Conservation (phyloP, 2,113 vertebrate genomes). For the Laticauda colubrina region DNA sequence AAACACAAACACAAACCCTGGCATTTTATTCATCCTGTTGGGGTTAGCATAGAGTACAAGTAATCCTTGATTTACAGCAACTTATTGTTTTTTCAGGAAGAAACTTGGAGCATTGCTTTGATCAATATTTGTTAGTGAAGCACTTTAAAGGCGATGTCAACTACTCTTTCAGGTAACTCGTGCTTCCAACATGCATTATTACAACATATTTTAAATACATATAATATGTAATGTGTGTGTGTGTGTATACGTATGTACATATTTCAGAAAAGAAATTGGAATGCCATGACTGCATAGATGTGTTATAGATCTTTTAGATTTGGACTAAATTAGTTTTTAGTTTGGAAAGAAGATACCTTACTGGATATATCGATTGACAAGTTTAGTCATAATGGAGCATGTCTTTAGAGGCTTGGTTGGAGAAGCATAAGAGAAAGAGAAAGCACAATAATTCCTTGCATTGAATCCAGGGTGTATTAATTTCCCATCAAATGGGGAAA, state of each 20-base stretch:
- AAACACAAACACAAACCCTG: not conserved
- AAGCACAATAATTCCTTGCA: not conserved
- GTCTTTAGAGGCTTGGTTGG: not conserved
- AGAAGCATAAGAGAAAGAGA: not conserved
- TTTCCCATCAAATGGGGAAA: not conserved
- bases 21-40: no score
- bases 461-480: not conserved
- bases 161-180: constrained; percentile 56
- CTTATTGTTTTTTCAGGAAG: not conserved
- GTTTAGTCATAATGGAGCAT: not conserved
- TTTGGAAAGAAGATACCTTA: not conserved
- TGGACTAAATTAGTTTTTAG: not conserved
- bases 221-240: no score
- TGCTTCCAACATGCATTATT: not conserved
- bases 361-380: no score
- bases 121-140: not conserved
- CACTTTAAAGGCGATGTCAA: constrained; percentile 40
- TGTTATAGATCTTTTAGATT: not conserved
- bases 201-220: not conserved
- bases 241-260: no score
- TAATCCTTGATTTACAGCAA: not conserved
- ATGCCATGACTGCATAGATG: not conserved
- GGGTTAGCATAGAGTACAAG: not conserved
- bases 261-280: no score
- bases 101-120: constrained; percentile 12